These are phyloP conservation scores for Eleginops maclovinus DNA, from an alignment of 2,113 vertebrate species.

Conservation along the genomic window DNA sequence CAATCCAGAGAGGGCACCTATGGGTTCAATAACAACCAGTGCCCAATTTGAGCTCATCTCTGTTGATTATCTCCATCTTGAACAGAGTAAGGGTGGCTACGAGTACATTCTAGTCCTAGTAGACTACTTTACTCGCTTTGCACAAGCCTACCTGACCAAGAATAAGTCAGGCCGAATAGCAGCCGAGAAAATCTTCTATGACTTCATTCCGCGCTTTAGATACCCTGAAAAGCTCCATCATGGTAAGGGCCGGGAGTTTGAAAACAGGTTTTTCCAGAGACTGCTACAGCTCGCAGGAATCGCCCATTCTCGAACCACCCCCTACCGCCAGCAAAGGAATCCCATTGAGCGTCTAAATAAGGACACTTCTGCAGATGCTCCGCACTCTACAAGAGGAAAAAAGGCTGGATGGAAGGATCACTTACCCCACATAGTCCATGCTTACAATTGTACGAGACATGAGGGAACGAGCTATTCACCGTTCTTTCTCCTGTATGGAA, in stretches of 20 bases:
- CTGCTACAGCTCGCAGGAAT: not conserved
- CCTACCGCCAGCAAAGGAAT: not conserved
- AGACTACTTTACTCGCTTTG: constrained; percentile 5
- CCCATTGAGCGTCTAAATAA: not conserved
- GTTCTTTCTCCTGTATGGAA: constrained; percentile 19
- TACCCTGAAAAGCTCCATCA: constrained; percentile 53
- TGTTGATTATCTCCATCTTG: constrained; percentile 9
- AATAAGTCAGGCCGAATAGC: not conserved
- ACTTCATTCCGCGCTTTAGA: not conserved
- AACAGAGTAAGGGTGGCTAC: constrained; percentile 13
- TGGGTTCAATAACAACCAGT: constrained; percentile 38
- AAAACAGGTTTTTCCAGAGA: constrained; percentile 18
- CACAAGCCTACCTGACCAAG: not conserved
- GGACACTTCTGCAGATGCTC: not conserved
- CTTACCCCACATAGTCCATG: not conserved
- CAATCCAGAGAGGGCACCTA: not conserved
- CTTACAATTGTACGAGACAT: constrained; percentile 19
- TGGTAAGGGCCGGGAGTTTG: constrained; percentile 39
- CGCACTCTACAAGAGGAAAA: not conserved
- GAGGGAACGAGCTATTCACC: not conserved
- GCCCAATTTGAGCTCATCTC: constrained; percentile 18
- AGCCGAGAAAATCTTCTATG: not conserved
- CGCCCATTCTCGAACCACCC: not conserved
- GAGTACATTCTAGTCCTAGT: constrained; percentile 10
- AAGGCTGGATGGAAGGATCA: constrained; percentile 1